These are phyloP conservation scores for Andrena bicolor DNA, from an alignment of 2,888 invertebrate genomes.

Conservation along the genomic window DNA sequence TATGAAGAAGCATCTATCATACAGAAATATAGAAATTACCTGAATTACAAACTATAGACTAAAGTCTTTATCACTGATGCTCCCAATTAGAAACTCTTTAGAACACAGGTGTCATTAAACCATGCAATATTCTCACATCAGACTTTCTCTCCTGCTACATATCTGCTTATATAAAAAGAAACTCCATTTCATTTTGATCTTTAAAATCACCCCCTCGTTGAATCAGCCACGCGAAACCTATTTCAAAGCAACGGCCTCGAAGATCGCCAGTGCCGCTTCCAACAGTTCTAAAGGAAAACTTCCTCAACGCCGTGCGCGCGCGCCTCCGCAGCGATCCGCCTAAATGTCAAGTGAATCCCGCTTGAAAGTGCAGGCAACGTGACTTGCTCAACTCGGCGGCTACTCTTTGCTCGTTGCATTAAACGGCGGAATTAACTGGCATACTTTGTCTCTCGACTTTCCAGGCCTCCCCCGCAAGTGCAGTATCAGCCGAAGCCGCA, in stretches of 20 bases:
- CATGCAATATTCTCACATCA: too few relatives aligned
- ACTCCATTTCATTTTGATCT: too few relatives aligned
- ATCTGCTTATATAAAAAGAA: too few relatives aligned
- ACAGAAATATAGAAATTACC: too few relatives aligned
- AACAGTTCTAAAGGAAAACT: not conserved
- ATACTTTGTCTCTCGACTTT: conserved; percentile 37
- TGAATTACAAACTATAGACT: too few relatives aligned
- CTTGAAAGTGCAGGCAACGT: conserved; percentile 69
- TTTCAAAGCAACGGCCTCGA: not conserved
- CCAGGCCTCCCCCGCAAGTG: conserved; percentile 58
- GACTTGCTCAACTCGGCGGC: conserved; percentile 63
- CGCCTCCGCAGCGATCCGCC: conserved; percentile 53
- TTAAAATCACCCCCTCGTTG: not conserved
- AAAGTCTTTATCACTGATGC: too few relatives aligned
- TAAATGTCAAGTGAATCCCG: conserved; percentile 81
- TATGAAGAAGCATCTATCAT: too few relatives aligned
- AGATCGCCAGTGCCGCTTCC: not conserved
- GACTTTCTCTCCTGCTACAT: too few relatives aligned
- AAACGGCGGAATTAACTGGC: conserved; percentile 37
- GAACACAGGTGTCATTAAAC: too few relatives aligned
- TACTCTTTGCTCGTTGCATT: conserved; percentile 30
- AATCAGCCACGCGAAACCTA: too few relatives aligned
- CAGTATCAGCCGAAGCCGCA: conserved; percentile 59
- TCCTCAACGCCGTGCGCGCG: conserved; percentile 33
- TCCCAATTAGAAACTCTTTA: too few relatives aligned